phyloP scores from a whole-genome alignment of 2,113 vertebrate species.

The Hydropotes inermis region DNA sequence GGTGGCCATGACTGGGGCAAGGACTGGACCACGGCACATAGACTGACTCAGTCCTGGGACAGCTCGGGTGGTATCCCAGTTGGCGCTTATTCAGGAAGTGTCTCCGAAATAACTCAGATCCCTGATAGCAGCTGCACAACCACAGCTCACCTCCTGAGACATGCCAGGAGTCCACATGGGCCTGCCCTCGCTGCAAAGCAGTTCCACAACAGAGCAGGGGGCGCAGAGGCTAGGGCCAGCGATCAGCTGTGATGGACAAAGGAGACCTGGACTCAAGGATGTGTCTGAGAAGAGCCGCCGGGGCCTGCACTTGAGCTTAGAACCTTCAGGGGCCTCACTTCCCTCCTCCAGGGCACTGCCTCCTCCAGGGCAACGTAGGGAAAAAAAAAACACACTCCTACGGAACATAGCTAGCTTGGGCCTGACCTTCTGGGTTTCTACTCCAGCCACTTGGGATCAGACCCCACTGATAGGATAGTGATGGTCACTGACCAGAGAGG shows the following conservation, averaged over 20 bases:
- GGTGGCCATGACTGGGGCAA: neutral
- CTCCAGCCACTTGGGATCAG: neutral
- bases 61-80: no score
- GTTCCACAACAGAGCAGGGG: neutral
- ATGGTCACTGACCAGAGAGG: neutral
- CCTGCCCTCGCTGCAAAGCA: neutral
- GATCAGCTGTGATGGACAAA: neutral
- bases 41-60: neutral
- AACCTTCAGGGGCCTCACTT: neutral
- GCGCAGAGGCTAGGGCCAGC: neutral
- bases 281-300: accelerated
- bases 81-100: neutral
- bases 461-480: neutral
- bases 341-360: neutral
- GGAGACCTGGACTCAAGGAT: neutral
- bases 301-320: neutral
- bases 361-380: neutral
- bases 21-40: neutral
- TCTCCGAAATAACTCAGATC: neutral
- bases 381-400: accelerated
- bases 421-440: neutral
- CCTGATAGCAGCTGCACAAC: neutral
- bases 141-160: neutral
- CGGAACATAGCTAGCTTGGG: neutral
- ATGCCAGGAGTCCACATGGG: neutral